A percentile compares a stretch with the other conserved stretches of the same genome.
These are phyloP conservation scores for Arremon brunneinucha DNA, from an alignment of 2,797 vertebrate genomes.

Conservation along the genomic window DNA sequence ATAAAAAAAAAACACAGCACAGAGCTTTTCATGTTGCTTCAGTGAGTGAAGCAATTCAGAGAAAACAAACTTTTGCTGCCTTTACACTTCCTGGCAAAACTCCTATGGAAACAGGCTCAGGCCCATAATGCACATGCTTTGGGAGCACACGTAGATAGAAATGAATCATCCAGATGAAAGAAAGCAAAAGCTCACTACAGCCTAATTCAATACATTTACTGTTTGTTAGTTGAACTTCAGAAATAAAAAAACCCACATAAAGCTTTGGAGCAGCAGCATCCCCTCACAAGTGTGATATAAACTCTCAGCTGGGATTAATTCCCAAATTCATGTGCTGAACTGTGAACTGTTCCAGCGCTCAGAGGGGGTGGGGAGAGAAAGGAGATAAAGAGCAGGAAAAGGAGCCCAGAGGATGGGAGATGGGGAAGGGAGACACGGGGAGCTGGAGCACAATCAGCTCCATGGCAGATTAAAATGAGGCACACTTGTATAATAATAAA, in stretches of 20 bases:
- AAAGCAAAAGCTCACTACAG: background rate
- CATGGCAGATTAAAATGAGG: background rate
- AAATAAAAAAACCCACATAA: background rate
- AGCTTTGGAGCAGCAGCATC: background rate
- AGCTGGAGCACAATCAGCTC: background rate
- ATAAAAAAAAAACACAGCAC: background rate
- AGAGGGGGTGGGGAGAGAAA: too few species aligned
- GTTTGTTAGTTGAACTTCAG: background rate
- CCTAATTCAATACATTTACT: background rate
- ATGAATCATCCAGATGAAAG: slow-evolving; percentile 20
- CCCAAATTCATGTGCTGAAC: background rate
- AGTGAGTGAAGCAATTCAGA: background rate
- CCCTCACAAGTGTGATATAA: background rate
- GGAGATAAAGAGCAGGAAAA: background rate
- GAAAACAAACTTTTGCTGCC: slow-evolving; percentile 41
- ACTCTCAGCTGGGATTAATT: background rate
- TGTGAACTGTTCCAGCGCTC: background rate
- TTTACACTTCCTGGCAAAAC: background rate
- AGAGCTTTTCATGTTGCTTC: slow-evolving; percentile 13
- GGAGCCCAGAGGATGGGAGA: background rate
- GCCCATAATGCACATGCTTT: background rate
- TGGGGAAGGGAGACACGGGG: background rate
- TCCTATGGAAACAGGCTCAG: background rate
- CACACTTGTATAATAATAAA: background rate
- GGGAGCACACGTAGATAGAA: background rate